These are phyloP conservation scores for Tiphia femorata DNA, from an alignment of 2,888 invertebrate genomes.

Conservation along the genomic window DNA sequence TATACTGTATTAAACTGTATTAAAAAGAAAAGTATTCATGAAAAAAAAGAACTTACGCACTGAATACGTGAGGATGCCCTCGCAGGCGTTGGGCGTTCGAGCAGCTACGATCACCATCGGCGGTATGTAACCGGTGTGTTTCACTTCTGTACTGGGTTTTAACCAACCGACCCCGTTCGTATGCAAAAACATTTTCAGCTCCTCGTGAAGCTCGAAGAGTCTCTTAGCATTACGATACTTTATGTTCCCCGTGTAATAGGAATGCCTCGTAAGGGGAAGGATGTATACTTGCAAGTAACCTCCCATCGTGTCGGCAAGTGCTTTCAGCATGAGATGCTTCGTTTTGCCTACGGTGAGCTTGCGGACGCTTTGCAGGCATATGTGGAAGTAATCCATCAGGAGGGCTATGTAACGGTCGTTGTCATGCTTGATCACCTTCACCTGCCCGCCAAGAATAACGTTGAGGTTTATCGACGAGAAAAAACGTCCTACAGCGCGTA, in stretches of 20 bases:
- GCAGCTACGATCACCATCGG: conserved; percentile 49
- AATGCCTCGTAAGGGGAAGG: conserved; percentile 73
- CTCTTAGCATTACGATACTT: conserved; percentile 72
- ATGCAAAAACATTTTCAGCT: conserved; percentile 72
- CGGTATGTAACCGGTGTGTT: conserved; percentile 35
- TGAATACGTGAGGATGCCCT: conserved; percentile 50
- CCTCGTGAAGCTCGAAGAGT: conserved; percentile 72
- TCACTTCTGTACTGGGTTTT: conserved; percentile 42
- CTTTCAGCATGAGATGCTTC: conserved; percentile 57
- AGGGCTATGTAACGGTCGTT: conserved; percentile 58
- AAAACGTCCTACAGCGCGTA: too few relatives aligned
- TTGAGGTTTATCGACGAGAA: background rate
- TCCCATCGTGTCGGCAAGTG: conserved; percentile 72
- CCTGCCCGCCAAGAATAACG: conserved; percentile 32
- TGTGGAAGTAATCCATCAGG: conserved; percentile 60
- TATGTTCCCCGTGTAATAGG: conserved; percentile 76
- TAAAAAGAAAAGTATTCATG: conserved; percentile 1
- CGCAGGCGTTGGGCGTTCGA: conserved; percentile 45
- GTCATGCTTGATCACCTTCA: conserved; percentile 48
- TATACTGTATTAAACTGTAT: background rate
- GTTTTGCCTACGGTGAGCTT: conserved; percentile 56
- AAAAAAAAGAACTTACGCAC: conserved; percentile 28
- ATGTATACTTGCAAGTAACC: conserved; percentile 75
- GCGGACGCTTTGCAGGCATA: conserved; percentile 55
- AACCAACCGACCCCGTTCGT: conserved; percentile 76